Evolutionary conservation across 1,140 invertebrate species (phyloP), one percentile per base, ranked within the genome.

Genomic region (Pomacea maculata): DNA sequence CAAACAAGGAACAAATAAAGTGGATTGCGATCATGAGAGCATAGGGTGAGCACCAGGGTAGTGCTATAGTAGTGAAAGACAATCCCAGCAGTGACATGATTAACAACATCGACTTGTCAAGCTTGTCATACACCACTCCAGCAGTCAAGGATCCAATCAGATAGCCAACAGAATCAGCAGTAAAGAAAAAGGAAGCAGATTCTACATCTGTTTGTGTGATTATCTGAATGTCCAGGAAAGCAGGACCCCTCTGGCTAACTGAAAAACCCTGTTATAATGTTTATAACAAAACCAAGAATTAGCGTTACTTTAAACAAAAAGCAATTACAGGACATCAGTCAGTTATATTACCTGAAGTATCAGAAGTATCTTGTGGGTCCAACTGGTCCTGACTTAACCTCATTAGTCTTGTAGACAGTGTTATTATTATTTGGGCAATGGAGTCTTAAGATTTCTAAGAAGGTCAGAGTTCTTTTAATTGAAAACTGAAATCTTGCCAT

Each of bases 171-270:
- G 85, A 83, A n/a, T 17, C 34, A 29, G 76, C 75, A 3, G 86
- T 87, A 64, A 86, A 82, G 78, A 85, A 83, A 29, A 75, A 75
- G 8, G 86, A 83, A 3, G 81, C 86, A 71, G 81, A 61, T 7
- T 85, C 81, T 17, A 86, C 61, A 61, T 82, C 65, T n/a, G 80
- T 78, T 11, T 78, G 52, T 0, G 86, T 86, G 75, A 87, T 85
- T 29, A 84, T 81, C 75, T 85, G 85, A 52, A 87, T 80, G 71
- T 87, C 86, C 29, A 85, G 68, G 61, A 87, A 83, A 10, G 85
- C 45, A 34, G 86, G 86, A 15, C 86, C 86, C 11, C 78, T 68
- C 75, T 86, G 84, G 7, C 83, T 81, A 15, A 82, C 75, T 25
- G 67, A 55, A 72, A 85, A 78, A 19, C 86, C 86, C 86, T 87